Percentiles rank a stretch among this genome's conserved stretches.
Evolutionary conservation across 64 coral and sea anemone species (phyloP).

Genomic region (Actinia equina): DNA sequence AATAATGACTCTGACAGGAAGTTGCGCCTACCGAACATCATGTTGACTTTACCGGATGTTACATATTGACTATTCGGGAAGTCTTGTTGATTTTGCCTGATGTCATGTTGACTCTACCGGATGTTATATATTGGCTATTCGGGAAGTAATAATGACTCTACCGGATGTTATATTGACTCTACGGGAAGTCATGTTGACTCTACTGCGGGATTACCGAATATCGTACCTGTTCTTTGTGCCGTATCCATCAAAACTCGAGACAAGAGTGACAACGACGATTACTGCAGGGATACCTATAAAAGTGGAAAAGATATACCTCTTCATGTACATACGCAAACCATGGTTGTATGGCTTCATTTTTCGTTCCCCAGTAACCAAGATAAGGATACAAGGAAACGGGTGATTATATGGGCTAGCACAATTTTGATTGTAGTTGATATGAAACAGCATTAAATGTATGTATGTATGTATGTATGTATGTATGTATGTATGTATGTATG

Average conservation of each 20-base stretch:
- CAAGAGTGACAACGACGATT: conserved; percentile 77
- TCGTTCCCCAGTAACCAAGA: no score
- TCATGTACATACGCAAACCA: no score
- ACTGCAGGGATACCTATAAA: conserved; percentile 68
- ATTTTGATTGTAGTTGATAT: no score
- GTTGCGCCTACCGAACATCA: not conserved
- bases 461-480: no score
- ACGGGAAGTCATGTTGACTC: not conserved
- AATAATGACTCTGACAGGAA: not conserved
- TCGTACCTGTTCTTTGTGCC: conserved; percentile 66
- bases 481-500: no score
- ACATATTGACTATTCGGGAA: not conserved
- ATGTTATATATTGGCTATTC: not conserved
- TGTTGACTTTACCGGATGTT: no score
- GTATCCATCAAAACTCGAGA: conserved; percentile 86
- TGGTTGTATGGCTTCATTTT: no score
- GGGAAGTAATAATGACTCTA: no score
- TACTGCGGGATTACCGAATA: not conserved
- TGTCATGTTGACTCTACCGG: not conserved
- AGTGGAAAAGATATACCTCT: not conserved
- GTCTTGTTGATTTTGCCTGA: not conserved
- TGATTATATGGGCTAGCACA: no score
- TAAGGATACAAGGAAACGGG: no score
- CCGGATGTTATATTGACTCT: not conserved
- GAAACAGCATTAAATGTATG: no score